Conservation (phyloP, 2,113 vertebrate species). For the Petrocephalus microphthalmus region DNA sequence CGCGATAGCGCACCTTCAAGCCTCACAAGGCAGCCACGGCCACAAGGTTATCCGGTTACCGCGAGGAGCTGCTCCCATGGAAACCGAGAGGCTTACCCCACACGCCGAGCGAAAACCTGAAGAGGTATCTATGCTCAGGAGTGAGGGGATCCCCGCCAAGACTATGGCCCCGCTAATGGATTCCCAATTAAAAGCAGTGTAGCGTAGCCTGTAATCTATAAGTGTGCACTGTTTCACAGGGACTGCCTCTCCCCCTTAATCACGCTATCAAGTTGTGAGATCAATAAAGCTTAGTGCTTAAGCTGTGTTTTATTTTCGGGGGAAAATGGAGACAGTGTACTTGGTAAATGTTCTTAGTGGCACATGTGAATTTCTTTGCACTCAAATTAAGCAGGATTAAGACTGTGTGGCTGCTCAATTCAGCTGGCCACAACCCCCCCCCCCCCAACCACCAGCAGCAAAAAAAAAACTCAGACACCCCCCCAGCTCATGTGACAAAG, state of each 20-base stretch:
- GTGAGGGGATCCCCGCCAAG: slow-evolving; percentile 24
- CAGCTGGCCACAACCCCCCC: slow-evolving; percentile 39
- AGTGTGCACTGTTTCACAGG: slow-evolving; percentile 48
- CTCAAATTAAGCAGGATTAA: slow-evolving; percentile 94
- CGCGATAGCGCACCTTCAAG: neutral
- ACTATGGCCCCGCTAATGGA: slow-evolving; percentile 38
- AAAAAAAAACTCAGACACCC: neutral
- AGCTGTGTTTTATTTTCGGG: slow-evolving; percentile 61
- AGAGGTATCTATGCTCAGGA: slow-evolving; percentile 26
- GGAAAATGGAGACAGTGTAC: slow-evolving; percentile 75
- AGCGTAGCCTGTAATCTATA: slow-evolving; percentile 46
- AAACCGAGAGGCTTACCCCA: slow-evolving; percentile 12
- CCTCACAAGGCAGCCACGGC: neutral
- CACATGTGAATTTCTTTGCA: slow-evolving; percentile 87
- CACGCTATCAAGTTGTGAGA: slow-evolving; percentile 68
- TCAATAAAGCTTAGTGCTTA: slow-evolving; percentile 74
- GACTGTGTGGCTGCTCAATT: slow-evolving; percentile 63
- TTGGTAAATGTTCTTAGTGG: slow-evolving; percentile 78
- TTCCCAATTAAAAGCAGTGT: slow-evolving; percentile 38
- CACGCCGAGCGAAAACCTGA: slow-evolving; percentile 17
- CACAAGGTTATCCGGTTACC: slow-evolving; percentile 8
- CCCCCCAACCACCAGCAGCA: slow-evolving; percentile 31
- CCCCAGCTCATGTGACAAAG: slow-evolving; percentile 77
- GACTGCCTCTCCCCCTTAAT: slow-evolving; percentile 59
- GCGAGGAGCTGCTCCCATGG: neutral